Base-by-base conservation (phyloP, 2,888 invertebrate species). In the Ganaspis brasiliensis region DNA sequence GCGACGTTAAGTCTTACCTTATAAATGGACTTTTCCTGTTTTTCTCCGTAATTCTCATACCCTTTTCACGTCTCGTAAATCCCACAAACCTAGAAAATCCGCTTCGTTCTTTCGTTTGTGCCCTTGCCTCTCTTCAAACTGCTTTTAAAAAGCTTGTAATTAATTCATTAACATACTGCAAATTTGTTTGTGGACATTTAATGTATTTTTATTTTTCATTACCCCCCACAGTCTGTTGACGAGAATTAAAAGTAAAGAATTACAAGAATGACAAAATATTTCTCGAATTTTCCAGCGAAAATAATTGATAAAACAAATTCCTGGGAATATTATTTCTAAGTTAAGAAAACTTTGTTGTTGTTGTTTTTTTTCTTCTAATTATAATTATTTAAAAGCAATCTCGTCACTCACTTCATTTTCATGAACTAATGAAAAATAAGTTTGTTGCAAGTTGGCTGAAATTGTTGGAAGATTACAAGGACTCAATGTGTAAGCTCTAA, bases 11-110 rank as follows among this genome's bases (percentile, higher is more conserved):
- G 72, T 75, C 73, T 75, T 73, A 72, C 74, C 75, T 82, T 79
- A 79, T 78, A 81, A 81, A 81, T 81, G 81, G 79, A 81, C 76
- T 79, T 81, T 79, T 77, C 78, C 81, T 78, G 81, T 81, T 78
- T 74, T 57, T 45, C 73, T 72, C 70, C 19, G 52, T 61, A 61
- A 61, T 61, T 61, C 37, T 61, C 16, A 37, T 35, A 31, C 71
- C 21, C 40, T 19, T 57, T 74, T 74, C 73, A 73, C 72, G 77
- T 73, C 79, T 79, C 79, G 79, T 81, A 81, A 81, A 81, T 81
- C 78, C 78, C 76, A 72, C 79, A 76, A 81, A 76, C 76, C 78
- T 76, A 76, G 81, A 76, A 79, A 81, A 78, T 80, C 80, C 74
- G 74, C 71, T 70, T 73, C 75, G 71, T 70, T 70, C 55, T 52